Evolutionary conservation across 2,113 vertebrate genomes (phyloP).

Genomic region (Zosterops lateralis): DNA sequence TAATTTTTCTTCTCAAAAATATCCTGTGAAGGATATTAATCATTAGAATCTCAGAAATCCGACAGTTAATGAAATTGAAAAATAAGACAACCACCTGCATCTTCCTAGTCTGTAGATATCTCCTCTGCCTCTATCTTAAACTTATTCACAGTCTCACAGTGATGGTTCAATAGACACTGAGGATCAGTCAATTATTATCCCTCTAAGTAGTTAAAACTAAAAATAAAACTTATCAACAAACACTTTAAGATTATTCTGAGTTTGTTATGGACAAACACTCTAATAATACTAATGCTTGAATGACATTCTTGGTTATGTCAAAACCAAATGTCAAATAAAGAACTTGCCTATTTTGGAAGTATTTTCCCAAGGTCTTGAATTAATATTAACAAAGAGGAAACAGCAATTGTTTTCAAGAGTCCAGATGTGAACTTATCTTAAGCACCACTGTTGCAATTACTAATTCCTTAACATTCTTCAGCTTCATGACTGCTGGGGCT

Average conservation of each 20-base stretch:
- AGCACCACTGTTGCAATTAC: background rate
- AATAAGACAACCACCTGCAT: background rate
- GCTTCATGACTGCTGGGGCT: rapidly evolving
- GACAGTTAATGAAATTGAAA: background rate
- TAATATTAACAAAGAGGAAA: background rate
- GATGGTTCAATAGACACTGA: background rate
- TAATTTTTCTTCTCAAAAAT: background rate
- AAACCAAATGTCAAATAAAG: background rate
- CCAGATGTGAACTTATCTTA: background rate
- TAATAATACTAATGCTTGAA: background rate
- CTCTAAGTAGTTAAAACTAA: background rate
- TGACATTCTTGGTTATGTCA: background rate
- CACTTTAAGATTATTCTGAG: background rate
- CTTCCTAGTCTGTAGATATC: background rate
- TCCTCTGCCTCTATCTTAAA: background rate
- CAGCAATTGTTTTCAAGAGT: background rate
- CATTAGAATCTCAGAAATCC: background rate
- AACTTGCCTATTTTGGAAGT: background rate
- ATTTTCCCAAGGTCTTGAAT: background rate
- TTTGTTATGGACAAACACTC: background rate
- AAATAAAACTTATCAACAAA: background rate
- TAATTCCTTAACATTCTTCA: background rate
- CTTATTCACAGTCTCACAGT: background rate
- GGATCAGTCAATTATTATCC: background rate
- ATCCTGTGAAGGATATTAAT: background rate